phyloP scores from a whole-genome alignment of 2,113 vertebrate species.

The Cyprinus carpio region DNA sequence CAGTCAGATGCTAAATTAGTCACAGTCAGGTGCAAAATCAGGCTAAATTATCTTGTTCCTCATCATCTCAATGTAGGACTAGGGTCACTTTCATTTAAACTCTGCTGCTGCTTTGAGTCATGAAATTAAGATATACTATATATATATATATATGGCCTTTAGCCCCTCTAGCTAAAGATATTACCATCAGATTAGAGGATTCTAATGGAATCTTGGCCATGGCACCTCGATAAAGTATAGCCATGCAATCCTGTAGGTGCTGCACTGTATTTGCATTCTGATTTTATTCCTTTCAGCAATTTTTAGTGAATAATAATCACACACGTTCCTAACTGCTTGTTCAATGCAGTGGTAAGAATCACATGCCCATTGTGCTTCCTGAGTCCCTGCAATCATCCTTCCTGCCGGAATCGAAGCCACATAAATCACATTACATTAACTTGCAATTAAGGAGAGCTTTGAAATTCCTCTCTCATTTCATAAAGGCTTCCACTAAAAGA shows the following conservation, averaged over 20 bases:
- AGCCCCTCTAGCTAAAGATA: constrained; percentile 25
- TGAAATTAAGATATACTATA: neutral
- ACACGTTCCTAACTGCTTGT: constrained; percentile 20
- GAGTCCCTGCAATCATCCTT: constrained; percentile 50
- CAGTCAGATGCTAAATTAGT: neutral
- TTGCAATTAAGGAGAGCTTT: constrained; percentile 57
- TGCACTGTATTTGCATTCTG: constrained; percentile 20
- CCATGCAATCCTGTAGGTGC: neutral
- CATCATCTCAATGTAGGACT: neutral
- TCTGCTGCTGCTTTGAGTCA: neutral
- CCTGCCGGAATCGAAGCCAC: constrained; percentile 49
- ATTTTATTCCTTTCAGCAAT: constrained; percentile 40
- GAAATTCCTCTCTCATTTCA: constrained; percentile 53
- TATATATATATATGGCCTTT: neutral
- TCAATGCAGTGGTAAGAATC: constrained; percentile 40
- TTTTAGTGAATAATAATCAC: constrained; percentile 44
- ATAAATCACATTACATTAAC: constrained; percentile 55
- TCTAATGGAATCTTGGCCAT: constrained; percentile 19
- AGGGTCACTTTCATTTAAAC: constrained; percentile 15
- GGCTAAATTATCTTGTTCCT: constrained; percentile 9
- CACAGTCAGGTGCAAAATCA: neutral
- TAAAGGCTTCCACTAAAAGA: constrained; percentile 50
- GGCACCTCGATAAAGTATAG: neutral
- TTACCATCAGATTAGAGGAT: constrained; percentile 4
- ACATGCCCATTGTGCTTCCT: constrained; percentile 49